Conservation (phyloP, 2,113 vertebrate genomes). For the Hyla sarda region DNA sequence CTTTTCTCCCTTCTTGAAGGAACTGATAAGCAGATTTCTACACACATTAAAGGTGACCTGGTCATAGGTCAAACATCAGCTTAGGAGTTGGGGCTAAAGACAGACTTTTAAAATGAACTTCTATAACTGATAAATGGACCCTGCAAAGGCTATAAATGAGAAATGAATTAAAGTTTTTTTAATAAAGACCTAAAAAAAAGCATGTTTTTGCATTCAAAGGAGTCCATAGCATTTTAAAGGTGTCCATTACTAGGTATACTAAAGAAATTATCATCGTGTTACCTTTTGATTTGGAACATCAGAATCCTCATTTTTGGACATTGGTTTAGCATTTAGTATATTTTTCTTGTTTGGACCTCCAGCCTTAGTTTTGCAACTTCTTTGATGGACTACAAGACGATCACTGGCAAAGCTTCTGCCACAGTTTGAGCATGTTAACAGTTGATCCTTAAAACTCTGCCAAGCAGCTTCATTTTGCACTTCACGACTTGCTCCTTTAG, state of each 20-base stretch:
- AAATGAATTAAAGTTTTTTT: too few relatives aligned
- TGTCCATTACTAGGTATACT: neutral
- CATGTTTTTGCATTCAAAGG: too few relatives aligned
- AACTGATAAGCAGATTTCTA: too few relatives aligned
- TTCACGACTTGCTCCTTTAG: constrained; percentile 42
- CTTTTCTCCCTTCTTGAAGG: too few relatives aligned
- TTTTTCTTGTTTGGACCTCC: constrained; percentile 27
- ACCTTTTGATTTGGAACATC: constrained; percentile 64
- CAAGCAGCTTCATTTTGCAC: constrained; percentile 51
- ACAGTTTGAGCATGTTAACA: constrained; percentile 63
- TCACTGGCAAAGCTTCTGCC: constrained; percentile 59
- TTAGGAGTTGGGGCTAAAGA: too few relatives aligned
- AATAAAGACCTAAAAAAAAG: too few relatives aligned
- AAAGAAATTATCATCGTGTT: constrained; percentile 54
- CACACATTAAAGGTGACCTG: too few relatives aligned
- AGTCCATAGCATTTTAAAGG: neutral
- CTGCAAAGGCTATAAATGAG: too few relatives aligned
- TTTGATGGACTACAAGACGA: constrained; percentile 62
- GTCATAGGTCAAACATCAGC: too few relatives aligned
- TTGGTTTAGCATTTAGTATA: constrained; percentile 3
- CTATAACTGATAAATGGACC: too few relatives aligned
- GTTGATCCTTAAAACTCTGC: constrained; percentile 43
- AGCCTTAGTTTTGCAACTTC: constrained; percentile 62
- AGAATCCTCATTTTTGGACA: neutral
- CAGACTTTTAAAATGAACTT: too few relatives aligned